Evolutionary conservation across 2,797 vertebrate species (phyloP), one percentile per base, ranked within the genome.

Genomic region (Sebastes vulpes): DNA sequence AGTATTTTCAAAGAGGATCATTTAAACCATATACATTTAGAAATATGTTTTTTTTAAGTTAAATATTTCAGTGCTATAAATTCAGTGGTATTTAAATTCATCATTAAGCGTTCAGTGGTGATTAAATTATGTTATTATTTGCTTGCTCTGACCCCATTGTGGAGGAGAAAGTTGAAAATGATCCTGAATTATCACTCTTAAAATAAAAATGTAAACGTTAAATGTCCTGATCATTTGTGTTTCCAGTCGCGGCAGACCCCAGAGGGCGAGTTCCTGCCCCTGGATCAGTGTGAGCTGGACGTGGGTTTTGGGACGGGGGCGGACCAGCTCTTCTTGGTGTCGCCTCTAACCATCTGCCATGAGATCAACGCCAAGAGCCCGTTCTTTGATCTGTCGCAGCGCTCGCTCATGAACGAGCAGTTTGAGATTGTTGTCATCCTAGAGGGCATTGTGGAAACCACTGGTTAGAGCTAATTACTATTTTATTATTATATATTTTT

Each of bases 381-480:
- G 0, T 97, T 98, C 88, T 98, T 97, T 26, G 96, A 96, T 73
- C 93, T 98, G 54, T 98, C 97, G 0, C 96, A 97, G 94, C 96
- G 97, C 87, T 97, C 97, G 0, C 96, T 98, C 26, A 90, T 91
- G 90, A 97, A 94, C 0, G 97, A 98, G 90, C 96, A 98, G 50
- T 98, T 98, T 89, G 97, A 98, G 93, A 97, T 98, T 1, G 97
- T 98, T 4, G 97, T 98, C 77, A 98, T 98, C 90, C 96, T 98
- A 0, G 97, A 98, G 83, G 97, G 97, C 84, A 98, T 98, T 16
- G 97, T 98, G 29, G 97, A 98, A 92, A 98, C 97, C 6, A 98
- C 97, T 0, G 97, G 97, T 98, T 81, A 94, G 91, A 60, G 50
- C 16, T 21, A 35, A 60, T 29, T 61, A 28, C 50, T 12, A 14